Percentiles rank a stretch among this genome's conserved stretches.
Conservation (phyloP, 2,113 vertebrate genomes). For the Pseudorasbora parva region DNA sequence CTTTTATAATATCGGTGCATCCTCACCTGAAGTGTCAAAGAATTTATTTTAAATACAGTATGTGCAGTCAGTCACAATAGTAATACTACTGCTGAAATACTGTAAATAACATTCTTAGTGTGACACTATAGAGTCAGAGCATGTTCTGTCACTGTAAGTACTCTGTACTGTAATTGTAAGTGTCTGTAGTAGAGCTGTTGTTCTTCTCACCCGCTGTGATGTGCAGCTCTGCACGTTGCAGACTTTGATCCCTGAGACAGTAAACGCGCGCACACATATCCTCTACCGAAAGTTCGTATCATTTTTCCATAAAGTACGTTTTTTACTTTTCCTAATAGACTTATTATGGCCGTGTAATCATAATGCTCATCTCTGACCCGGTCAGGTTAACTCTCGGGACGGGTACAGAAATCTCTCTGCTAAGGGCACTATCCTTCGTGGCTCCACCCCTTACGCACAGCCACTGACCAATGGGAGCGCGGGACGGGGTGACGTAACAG, state of each 20-base stretch:
- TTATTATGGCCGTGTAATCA: neutral
- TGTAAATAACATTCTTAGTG: neutral
- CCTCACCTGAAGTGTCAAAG: neutral
- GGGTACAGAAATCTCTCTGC: neutral
- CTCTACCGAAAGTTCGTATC: constrained; percentile 61
- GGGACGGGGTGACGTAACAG: neutral
- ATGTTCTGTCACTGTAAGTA: neutral
- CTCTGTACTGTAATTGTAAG: neutral
- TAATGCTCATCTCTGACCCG: neutral
- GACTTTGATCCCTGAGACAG: constrained; percentile 39
- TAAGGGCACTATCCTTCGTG: neutral
- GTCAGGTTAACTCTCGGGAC: neutral
- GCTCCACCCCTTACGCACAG: constrained; percentile 8
- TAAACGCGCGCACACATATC: constrained; percentile 39
- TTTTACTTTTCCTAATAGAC: neutral
- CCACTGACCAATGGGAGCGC: constrained; percentile 62
- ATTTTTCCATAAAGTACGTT: constrained; percentile 50
- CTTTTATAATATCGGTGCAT: neutral
- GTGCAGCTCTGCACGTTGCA: constrained; percentile 54
- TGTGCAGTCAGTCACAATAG: neutral
- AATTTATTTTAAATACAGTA: neutral
- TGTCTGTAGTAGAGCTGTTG: neutral
- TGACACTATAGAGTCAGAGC: neutral
- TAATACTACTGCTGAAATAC: neutral
- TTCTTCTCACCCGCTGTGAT: constrained; percentile 66